Conservation (phyloP, 2,797 vertebrate species). For the Pseudochaenichthys georgianus region DNA sequence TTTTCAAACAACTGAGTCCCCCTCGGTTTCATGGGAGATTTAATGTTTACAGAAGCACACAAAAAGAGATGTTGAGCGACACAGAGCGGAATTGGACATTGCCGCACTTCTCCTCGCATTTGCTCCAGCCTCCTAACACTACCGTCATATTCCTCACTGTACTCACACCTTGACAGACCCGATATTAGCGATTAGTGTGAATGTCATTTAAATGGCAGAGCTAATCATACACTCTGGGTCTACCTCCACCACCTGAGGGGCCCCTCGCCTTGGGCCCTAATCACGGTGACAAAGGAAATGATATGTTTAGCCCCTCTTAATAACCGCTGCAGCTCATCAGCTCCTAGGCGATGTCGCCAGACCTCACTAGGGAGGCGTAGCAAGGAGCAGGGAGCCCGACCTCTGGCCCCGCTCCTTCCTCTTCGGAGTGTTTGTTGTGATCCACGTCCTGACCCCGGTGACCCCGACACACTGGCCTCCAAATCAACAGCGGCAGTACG, state of each 20-base stretch:
- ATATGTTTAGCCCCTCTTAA: conserved; percentile 79
- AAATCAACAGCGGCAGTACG: conserved; percentile 41
- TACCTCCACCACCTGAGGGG: conserved; percentile 78
- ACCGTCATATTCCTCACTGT: conserved; percentile 63
- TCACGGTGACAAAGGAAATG: conserved; percentile 77
- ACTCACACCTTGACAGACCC: conserved; percentile 76
- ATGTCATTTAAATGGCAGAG: conserved; percentile 85
- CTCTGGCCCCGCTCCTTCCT: conserved; percentile 31
- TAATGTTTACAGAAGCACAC: conserved; percentile 66
- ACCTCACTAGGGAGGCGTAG: conserved; percentile 31
- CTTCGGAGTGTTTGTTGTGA: conserved; percentile 54
- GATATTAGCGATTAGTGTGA: conserved; percentile 83
- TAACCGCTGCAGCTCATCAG: conserved; percentile 73
- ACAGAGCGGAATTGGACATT: conserved; percentile 69
- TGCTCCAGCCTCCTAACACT: conserved; percentile 43
- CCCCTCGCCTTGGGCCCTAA: conserved; percentile 70
- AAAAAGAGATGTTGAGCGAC: conserved; percentile 70
- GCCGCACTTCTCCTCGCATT: conserved; percentile 40
- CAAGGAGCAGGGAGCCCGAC: conserved; percentile 30
- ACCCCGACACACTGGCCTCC: conserved; percentile 45
- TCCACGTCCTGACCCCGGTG: conserved; percentile 43
- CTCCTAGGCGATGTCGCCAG: conserved; percentile 41
- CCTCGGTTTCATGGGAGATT: conserved; percentile 39
- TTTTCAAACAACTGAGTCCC: conserved; percentile 61
- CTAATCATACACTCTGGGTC: conserved; percentile 78